phyloP scores from a whole-genome alignment of 2,113 vertebrate genomes.

The Trichechus manatus region DNA sequence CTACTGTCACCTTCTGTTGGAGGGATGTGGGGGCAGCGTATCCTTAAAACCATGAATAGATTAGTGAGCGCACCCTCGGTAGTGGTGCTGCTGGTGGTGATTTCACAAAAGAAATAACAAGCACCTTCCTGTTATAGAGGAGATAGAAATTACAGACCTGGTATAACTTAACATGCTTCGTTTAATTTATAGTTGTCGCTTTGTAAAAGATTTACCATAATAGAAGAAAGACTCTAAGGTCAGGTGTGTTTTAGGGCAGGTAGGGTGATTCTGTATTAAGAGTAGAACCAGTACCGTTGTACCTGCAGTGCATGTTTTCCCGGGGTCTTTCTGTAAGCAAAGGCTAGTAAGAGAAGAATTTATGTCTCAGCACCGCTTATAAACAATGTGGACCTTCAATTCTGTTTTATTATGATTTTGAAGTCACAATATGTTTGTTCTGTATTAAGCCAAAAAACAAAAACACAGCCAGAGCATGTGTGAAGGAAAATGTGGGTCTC shows the following conservation, averaged over 20 bases:
- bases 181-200: background rate
- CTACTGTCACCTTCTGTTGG: background rate
- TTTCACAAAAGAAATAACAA: slow-evolving; percentile 35
- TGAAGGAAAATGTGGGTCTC: slow-evolving; percentile 62
- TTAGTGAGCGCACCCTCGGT: background rate
- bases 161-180: background rate
- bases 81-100: background rate
- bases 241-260: rapidly evolving
- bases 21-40: background rate
- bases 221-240: background rate
- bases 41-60: background rate
- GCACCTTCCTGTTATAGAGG: background rate
- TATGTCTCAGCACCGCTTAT: background rate
- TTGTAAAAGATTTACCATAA: background rate
- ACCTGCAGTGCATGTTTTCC: background rate
- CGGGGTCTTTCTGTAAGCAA: background rate
- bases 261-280: background rate
- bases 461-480: slow-evolving; percentile 51
- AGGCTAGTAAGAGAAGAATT: background rate
- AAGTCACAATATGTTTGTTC: slow-evolving; percentile 67
- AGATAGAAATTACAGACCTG: background rate
- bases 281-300: background rate
- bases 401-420: slow-evolving; percentile 33
- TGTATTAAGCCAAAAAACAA: slow-evolving; percentile 58
- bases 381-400: background rate